A percentile compares a stretch with the other conserved stretches of the same genome.
phyloP scores from a whole-genome alignment of 2,797 vertebrate genomes.

The Gadopsis marmoratus region DNA sequence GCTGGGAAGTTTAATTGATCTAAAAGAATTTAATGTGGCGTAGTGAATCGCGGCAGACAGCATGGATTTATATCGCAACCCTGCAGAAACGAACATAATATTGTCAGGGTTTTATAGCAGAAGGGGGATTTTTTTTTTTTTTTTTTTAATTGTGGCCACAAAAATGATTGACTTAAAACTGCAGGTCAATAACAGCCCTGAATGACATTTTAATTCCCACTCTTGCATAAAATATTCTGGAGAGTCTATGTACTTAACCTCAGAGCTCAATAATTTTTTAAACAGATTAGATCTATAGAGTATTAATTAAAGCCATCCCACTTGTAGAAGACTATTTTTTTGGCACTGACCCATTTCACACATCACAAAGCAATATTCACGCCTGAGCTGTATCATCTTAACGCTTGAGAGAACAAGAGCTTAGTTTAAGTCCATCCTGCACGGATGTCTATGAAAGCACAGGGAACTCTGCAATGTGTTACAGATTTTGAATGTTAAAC shows the following conservation, averaged over 20 bases:
- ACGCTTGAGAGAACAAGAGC: too few relatives aligned
- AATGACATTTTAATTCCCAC: conserved; percentile 70
- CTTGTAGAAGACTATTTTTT: conserved; percentile 28
- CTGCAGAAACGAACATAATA: conserved; percentile 86
- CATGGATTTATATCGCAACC: conserved; percentile 85
- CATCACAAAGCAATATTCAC: conserved; percentile 72
- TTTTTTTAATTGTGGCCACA: conserved; percentile 84
- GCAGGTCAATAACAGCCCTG: conserved; percentile 70
- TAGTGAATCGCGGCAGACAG: conserved; percentile 88
- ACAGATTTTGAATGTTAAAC: conserved; percentile 78
- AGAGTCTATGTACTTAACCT: conserved; percentile 38
- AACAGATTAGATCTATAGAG: conserved; percentile 26
- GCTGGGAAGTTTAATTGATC: conserved; percentile 90
- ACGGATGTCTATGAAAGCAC: conserved; percentile 69
- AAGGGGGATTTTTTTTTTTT: conserved; percentile 66
- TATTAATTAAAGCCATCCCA: conserved; percentile 56
- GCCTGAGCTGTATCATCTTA: conserved; percentile 66
- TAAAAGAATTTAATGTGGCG: conserved; percentile 89
- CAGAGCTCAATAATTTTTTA: conserved; percentile 14
- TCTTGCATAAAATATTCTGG: conserved; percentile 57
- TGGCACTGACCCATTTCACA: conserved; percentile 62
- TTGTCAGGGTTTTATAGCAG: conserved; percentile 84
- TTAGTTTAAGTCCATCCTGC: conserved; percentile 63
- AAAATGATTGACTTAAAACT: conserved; percentile 89
- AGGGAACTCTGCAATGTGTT: conserved; percentile 77